Evolutionary conservation across 2,797 vertebrate species (phyloP).

Genomic region (Cryptoblepharus egeriae): DNA sequence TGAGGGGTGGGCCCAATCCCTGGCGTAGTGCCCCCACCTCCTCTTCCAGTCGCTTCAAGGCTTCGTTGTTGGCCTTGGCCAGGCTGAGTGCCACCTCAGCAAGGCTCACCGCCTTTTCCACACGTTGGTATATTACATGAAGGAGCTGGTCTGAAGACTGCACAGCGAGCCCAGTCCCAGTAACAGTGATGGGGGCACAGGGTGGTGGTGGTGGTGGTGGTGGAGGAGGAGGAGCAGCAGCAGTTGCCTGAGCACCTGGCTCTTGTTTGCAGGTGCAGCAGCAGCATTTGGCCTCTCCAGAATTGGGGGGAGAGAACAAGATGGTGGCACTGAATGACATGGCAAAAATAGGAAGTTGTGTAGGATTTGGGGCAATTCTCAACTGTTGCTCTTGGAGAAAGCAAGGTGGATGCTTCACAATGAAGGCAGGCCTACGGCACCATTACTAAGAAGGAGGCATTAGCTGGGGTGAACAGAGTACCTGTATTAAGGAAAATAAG

Average conservation of each 20-base stretch:
- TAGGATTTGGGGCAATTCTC: neutral
- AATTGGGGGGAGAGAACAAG: conserved; percentile 73
- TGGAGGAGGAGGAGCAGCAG: too few relatives aligned
- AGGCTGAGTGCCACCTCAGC: conserved; percentile 71
- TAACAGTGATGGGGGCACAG: conserved; percentile 69
- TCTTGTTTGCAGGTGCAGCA: conserved; percentile 71
- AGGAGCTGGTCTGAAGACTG: conserved; percentile 75
- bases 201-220: conserved; percentile 34
- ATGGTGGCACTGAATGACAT: conserved; percentile 81
- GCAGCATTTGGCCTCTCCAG: conserved; percentile 65
- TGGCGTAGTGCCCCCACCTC: conserved; percentile 64
- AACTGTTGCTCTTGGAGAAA: neutral
- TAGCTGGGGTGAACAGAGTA: neutral
- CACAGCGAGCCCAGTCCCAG: conserved; percentile 64
- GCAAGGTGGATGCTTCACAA: rapidly evolving
- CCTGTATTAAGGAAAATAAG: conserved; percentile 15
- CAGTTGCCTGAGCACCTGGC: conserved; percentile 4
- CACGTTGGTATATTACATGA: conserved; percentile 77
- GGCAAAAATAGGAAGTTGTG: conserved; percentile 15
- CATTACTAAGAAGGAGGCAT: neutral
- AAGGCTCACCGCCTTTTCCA: conserved; percentile 73
- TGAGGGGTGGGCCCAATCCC: neutral
- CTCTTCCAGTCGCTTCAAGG: conserved; percentile 71
- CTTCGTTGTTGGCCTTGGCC: conserved; percentile 70
- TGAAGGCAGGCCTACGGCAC: rapidly evolving